Conservation (phyloP, 1,140 invertebrate genomes). For the Drosophila santomea region DNA sequence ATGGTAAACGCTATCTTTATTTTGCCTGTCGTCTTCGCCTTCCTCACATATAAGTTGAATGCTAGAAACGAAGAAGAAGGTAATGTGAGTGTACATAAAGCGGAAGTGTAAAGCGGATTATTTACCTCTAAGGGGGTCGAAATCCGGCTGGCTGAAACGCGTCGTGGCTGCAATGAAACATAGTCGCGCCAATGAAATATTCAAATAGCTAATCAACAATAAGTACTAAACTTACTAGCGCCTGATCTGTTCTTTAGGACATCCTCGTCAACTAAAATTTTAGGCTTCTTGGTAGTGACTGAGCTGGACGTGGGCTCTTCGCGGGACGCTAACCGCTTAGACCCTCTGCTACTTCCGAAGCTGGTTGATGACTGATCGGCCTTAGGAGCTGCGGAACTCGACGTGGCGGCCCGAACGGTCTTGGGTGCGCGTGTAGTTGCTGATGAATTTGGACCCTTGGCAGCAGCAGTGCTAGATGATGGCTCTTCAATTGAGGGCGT, state of each 20-base stretch:
- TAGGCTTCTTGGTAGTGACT: neutral
- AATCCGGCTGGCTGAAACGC: neutral
- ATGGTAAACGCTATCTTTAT: conserved; percentile 49
- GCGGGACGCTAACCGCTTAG: too few relatives aligned
- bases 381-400: neutral
- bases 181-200: neutral
- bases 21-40: conserved; percentile 43
- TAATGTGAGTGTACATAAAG: neutral
- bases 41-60: conserved; percentile 46
- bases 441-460: neutral
- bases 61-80: conserved; percentile 10
- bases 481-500: neutral
- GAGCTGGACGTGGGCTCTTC: conserved; percentile 1
- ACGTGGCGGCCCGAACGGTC: neutral
- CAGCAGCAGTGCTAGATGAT: neutral
- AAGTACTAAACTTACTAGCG: neutral
- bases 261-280: neutral
- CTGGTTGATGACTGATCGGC: neutral
- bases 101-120: neutral
- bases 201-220: neutral
- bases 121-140: conserved; percentile 30
- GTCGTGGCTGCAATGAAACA: conserved; percentile 1
- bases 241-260: neutral
- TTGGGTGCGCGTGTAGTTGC: neutral
- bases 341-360: neutral